Conservation (phyloP, 1,140 invertebrate species). For the Drosophila chauvacae region DNA sequence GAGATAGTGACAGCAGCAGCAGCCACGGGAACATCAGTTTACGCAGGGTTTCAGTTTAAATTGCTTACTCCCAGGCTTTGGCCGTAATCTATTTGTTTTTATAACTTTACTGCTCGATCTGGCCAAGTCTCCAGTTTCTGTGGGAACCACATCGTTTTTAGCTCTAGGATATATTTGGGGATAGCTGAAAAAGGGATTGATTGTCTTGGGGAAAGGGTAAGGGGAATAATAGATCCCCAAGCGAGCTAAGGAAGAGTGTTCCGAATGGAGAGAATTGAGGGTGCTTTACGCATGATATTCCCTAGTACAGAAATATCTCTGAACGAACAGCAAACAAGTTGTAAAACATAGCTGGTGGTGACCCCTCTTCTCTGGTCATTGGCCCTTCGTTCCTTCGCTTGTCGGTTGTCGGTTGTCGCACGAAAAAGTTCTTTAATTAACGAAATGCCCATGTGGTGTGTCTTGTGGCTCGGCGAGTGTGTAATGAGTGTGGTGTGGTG, state of each 20-base stretch:
- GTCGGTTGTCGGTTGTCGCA: conserved; percentile 7
- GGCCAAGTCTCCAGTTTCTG: not conserved
- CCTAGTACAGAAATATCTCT: not conserved
- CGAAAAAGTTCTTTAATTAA: conserved; percentile 52
- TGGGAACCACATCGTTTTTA: not conserved
- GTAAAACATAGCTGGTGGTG: conserved; percentile 24
- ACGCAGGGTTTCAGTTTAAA: conserved; percentile 5
- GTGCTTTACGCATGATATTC: not conserved
- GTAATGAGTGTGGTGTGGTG: not conserved
- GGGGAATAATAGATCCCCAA: not conserved
- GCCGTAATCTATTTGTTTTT: not conserved
- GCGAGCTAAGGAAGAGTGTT: not conserved
- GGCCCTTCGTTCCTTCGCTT: conserved; percentile 18
- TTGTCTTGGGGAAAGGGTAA: not conserved
- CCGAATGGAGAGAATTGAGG: not conserved
- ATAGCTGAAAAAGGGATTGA: not conserved
- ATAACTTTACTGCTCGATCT: no score
- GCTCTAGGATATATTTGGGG: not conserved
- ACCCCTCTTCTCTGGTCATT: conserved; percentile 60
- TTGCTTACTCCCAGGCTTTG: conserved; percentile 5
- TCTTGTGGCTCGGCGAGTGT: conserved; percentile 9
- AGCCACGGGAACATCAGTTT: not conserved
- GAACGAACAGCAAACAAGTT: conserved; percentile 25
- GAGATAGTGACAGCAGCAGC: conserved; percentile 1
- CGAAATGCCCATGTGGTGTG: conserved; percentile 30